Conservation (phyloP, 2,888 invertebrate species). For the Meta bourneti region DNA sequence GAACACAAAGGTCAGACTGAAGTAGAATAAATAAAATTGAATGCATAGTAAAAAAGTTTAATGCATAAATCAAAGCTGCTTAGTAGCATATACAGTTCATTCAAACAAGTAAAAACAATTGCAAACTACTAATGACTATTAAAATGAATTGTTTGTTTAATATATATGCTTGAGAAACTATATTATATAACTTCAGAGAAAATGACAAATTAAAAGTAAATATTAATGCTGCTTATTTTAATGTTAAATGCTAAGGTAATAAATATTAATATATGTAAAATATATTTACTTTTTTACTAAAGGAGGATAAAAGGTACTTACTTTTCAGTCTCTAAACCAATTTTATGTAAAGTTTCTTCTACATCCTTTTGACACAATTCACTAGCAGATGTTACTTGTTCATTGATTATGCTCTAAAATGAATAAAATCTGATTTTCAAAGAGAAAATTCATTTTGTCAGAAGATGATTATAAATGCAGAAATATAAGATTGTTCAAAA, state of each 20-base stretch:
- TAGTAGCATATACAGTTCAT: no score
- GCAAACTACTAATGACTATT: no score
- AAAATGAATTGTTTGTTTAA: no score
- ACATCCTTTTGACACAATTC: conserved; percentile 55
- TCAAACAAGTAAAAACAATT: no score
- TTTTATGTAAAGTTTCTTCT: conserved; percentile 52
- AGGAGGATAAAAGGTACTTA: conserved; percentile 8
- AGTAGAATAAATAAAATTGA: no score
- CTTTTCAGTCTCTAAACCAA: conserved; percentile 26
- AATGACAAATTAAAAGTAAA: not conserved
- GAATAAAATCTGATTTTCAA: not conserved
- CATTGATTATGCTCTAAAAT: conserved; percentile 61
- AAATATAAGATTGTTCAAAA: not conserved
- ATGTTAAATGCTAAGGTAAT: not conserved
- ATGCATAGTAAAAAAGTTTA: no score
- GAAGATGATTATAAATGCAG: no score
- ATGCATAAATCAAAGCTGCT: no score
- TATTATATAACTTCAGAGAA: no score
- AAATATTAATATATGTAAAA: not conserved
- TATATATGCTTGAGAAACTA: no score
- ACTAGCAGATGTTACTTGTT: conserved; percentile 34
- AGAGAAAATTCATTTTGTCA: no score
- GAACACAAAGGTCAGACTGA: no score
- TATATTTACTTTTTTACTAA: not conserved
- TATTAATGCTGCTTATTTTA: not conserved